Evolutionary conservation across 2,888 invertebrate genomes (phyloP), one percentile per base, ranked within the genome.

Genomic region (Eupithecia insigniata): DNA sequence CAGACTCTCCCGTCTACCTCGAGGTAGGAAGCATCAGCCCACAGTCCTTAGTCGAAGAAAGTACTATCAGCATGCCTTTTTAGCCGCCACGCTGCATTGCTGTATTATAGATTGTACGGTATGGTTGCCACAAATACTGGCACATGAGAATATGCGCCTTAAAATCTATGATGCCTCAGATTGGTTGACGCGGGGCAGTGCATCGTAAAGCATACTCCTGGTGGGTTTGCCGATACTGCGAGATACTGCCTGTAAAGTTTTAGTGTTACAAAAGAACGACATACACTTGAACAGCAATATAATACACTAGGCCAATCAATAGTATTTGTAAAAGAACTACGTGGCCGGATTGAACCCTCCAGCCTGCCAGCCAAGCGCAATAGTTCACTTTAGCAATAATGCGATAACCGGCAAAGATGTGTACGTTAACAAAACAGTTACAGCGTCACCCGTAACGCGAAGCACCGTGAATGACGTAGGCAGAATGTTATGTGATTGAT

Each of bases 1-100:
- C 98, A 66, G 96, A 97, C 84, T 98, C 98, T 87, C 97, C 97
- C 83, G 96, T 97, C 80, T 99, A 99, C 93, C 95, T 98, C 82
- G 98, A 99, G 97, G 87, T 86, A 78, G 74, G 78, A 22, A 26
- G 12, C 55, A 26, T 4, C 26, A 26, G 12, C 12, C 4, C 22
- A 51, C 12, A 46, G 22, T 6, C 12, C 22, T 51, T 39, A 39
- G 16, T 18, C 18, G 18, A 18, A 43, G 5, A 18, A 43, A 43
- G 43, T 43, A 18, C 5, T 43, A 43, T 6, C 1, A 43, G 18
- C 5, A 43, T 18, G 34, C 34, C 10, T 0, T 34, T 10, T 14
- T 36, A 36, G 36, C 36, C 12, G 36, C 12, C 36, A 36, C 12
- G 36, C 12, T 14, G 36, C 36, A 36, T 36, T 14, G 36, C 36